Evolutionary conservation across 2,113 vertebrate species (phyloP).

Genomic region (Macheiramphus alcinus): DNA sequence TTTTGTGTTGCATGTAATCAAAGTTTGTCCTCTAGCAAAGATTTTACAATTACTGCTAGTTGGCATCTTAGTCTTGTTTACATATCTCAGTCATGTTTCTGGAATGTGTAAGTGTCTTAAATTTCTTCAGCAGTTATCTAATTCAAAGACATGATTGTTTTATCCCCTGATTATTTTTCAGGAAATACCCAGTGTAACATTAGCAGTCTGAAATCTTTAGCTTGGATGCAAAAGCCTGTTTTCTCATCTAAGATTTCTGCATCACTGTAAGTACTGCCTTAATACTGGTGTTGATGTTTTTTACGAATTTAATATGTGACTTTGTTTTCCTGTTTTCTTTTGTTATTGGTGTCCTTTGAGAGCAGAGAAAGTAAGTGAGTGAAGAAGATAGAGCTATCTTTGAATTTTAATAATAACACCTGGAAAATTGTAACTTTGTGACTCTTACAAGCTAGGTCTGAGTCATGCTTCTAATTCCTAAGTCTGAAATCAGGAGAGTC

Average conservation of each 20-base stretch:
- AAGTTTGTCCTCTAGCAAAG: neutral
- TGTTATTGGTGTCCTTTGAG: neutral
- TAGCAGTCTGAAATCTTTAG: neutral
- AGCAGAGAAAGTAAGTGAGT: neutral
- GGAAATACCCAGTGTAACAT: neutral
- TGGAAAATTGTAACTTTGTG: neutral
- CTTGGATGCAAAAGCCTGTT: neutral
- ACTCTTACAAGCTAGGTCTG: neutral
- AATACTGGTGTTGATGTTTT: neutral
- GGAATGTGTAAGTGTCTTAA: neutral
- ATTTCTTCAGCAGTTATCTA: neutral
- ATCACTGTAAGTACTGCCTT: neutral
- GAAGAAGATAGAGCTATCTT: neutral
- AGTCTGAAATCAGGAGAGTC: neutral
- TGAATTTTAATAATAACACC: neutral
- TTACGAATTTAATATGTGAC: rapidly evolving
- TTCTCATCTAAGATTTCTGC: neutral
- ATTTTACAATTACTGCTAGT: neutral
- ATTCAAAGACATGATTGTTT: neutral
- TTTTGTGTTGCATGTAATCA: neutral
- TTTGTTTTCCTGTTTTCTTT: neutral
- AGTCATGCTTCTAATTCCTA: neutral
- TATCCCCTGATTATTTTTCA: neutral
- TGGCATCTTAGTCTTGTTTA: neutral
- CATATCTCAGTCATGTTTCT: neutral